Evolutionary conservation across 2,113 vertebrate species (phyloP), one percentile per base, ranked within the genome.

Genomic region (Daubentonia madagascariensis): DNA sequence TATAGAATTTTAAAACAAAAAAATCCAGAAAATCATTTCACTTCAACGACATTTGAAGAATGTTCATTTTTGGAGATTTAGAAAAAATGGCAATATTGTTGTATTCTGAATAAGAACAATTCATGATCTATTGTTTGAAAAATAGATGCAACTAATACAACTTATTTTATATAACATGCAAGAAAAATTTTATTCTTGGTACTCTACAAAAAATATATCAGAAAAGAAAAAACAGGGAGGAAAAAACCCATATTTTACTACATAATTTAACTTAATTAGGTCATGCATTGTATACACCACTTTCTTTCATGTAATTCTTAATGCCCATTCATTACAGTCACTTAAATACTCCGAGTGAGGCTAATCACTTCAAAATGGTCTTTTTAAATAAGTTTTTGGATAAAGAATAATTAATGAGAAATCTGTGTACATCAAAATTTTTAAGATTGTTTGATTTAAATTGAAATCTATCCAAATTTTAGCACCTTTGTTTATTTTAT

Each of bases 1-100:
- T 67, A 78, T 70, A 87, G 73, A 97, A 97, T 65, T 30, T 97
- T 90, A 88, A 98, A 98, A 98, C 94, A 87, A 96, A 97, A 97
- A 97, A 8, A 78, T 70, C 90, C 73, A 28, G 35, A 97, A 97
- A 97, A 84, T 92, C 4, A 22, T 20, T 72, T 81, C 8, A 16
- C 8, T 88, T 81, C 8, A 87, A 87, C 48, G 61, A 79, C 2
- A 63, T n/a, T 12, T 90, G 8, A 68, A 72, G 95, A 43, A 87
- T 86, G 45, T 96, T 94, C 61, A 28, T 22, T 90, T 65, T 88
- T 45, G 1, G 68, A 84, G 52, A 90, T 95, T 91, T 68, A 40
- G 94, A 81, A 1, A 89, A 8, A 0, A 50, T 32, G 3, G 23
- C 78, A 80, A 57, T 30, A 14, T 37, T 43, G 30, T 68, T 11